These are phyloP conservation scores for Scolopax rusticola DNA, from an alignment of 2,797 vertebrate species.

Conservation along the genomic window DNA sequence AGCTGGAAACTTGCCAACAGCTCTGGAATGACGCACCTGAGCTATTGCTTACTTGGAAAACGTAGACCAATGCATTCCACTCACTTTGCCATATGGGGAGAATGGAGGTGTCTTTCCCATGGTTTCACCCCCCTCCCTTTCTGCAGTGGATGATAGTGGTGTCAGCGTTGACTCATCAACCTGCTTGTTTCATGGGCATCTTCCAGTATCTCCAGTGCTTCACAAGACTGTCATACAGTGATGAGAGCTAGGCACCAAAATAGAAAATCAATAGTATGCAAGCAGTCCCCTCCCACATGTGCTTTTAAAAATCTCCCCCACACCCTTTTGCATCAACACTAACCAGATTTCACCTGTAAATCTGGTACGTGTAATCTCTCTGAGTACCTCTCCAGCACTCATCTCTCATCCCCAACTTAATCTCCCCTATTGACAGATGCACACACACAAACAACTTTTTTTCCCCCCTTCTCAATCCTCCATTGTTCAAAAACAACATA, in stretches of 20 bases:
- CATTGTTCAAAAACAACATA: constrained; percentile 9
- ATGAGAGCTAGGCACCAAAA: constrained; percentile 9
- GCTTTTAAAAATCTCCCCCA: constrained; percentile 50
- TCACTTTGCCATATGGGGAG: background rate
- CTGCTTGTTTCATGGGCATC: background rate
- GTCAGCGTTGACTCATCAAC: background rate
- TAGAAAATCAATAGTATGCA: constrained; percentile 41
- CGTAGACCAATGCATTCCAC: background rate
- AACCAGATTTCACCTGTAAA: constrained; percentile 70
- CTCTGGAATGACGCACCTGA: background rate
- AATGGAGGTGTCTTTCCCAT: background rate
- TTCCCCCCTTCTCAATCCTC: background rate
- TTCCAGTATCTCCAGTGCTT: background rate
- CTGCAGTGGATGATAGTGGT: background rate
- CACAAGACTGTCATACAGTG: background rate
- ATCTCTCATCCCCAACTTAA: constrained; percentile 36
- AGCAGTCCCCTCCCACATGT: constrained; percentile 12
- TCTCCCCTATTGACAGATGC: constrained; percentile 52
- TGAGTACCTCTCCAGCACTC: constrained; percentile 24
- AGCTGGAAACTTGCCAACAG: background rate
- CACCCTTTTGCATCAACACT: constrained; percentile 52
- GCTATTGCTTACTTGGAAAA: background rate
- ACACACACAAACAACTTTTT: constrained; percentile 22
- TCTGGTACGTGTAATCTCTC: constrained; percentile 59
- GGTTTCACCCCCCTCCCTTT: background rate